phyloP scores from a whole-genome alignment of 2,888 invertebrate genomes.

The Carterocephalus palaemon region DNA sequence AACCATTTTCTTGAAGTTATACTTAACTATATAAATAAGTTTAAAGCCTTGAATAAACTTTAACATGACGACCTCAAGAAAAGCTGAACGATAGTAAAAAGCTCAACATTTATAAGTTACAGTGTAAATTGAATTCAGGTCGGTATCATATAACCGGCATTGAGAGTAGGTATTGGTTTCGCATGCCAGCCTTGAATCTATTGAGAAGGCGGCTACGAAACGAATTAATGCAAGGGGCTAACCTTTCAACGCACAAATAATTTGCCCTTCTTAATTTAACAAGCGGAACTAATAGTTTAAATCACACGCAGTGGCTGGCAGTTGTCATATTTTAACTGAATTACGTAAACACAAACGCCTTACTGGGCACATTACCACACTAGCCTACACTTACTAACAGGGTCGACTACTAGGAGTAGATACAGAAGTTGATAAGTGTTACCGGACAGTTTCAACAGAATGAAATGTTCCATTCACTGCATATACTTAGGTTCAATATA shows the following conservation, averaged over 20 bases:
- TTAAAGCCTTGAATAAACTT: too few relatives aligned
- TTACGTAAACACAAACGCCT: conserved; percentile 61
- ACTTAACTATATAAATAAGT: too few relatives aligned
- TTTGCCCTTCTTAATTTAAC: conserved; percentile 62
- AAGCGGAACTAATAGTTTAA: conserved; percentile 64
- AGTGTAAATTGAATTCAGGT: conserved; percentile 49
- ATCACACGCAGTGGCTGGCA: conserved; percentile 43
- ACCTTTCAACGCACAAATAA: conserved; percentile 48
- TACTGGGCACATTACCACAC: conserved; percentile 49
- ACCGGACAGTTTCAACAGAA: conserved; percentile 52
- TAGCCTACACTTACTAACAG: conserved; percentile 45
- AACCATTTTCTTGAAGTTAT: too few relatives aligned
- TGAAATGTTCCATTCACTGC: conserved; percentile 47
- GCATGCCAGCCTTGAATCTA: conserved; percentile 61
- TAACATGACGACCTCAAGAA: too few relatives aligned
- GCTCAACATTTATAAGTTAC: conserved; percentile 33
- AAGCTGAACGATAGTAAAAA: too few relatives aligned
- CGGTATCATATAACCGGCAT: conserved; percentile 47
- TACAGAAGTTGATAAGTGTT: conserved; percentile 43
- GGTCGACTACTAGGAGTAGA: conserved; percentile 44
- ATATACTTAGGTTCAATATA: conserved; percentile 31
- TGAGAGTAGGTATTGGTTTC: conserved; percentile 54
- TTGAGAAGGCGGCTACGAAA: conserved; percentile 49
- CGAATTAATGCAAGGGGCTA: conserved; percentile 40
- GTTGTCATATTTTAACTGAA: conserved; percentile 56